phyloP scores from a whole-genome alignment of 2,888 invertebrate genomes.

The Nematopogon swammerdamellus region DNA sequence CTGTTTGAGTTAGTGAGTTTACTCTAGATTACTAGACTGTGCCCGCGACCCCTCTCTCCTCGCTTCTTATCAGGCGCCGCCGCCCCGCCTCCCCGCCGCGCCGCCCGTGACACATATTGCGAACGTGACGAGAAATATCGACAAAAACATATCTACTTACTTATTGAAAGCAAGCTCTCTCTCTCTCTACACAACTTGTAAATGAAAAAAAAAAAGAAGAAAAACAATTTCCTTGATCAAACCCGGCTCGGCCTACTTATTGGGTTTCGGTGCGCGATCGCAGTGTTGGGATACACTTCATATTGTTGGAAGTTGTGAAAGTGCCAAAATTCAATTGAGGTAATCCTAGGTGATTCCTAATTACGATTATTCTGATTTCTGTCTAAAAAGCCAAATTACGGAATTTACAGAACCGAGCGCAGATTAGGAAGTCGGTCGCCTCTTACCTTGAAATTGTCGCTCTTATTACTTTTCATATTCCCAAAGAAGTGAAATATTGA shows the following conservation, averaged over 20 bases:
- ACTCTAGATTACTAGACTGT: neutral
- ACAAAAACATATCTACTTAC: conserved; percentile 1
- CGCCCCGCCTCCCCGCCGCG: conserved; percentile 3
- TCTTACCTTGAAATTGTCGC: too few species aligned
- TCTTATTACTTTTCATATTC: too few species aligned
- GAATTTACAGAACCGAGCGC: too few species aligned
- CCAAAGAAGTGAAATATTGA: too few species aligned
- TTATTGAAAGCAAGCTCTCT: neutral
- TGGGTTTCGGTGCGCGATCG: neutral
- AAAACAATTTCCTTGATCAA: neutral
- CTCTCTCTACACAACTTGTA: neutral
- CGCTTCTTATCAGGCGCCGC: neutral
- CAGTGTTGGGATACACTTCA: neutral
- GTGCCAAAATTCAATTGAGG: too few species aligned
- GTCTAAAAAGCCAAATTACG: too few species aligned
- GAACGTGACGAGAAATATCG: conserved; percentile 9
- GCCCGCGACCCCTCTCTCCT: neutral
- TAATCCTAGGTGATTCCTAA: too few species aligned
- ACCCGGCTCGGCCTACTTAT: neutral
- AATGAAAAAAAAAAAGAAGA: neutral
- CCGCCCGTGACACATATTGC: conserved; percentile 10
- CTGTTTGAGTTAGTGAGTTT: too few species aligned
- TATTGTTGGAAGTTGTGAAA: neutral
- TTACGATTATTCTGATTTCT: too few species aligned
- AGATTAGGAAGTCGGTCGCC: too few species aligned